Conservation (phyloP, 2,888 invertebrate species). For the Nymphalis polychloros region DNA sequence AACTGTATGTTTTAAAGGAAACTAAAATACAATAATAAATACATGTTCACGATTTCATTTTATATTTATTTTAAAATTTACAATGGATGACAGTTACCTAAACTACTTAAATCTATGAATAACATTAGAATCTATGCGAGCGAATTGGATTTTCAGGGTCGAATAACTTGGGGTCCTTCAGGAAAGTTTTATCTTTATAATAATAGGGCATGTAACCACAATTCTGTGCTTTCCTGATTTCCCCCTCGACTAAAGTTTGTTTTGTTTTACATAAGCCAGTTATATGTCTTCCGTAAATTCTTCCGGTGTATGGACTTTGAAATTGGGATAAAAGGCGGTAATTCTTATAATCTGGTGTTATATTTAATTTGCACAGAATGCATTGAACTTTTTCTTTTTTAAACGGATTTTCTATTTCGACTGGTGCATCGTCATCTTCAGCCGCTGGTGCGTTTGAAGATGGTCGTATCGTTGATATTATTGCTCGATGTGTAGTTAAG, state of each 20-base stretch:
- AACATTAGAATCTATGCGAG: constrained; percentile 86
- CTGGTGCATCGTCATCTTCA: constrained; percentile 66
- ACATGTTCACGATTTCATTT: not conserved
- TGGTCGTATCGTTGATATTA: constrained; percentile 47
- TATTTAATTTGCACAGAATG: constrained; percentile 90
- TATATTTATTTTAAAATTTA: not conserved
- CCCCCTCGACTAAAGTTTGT: constrained; percentile 87
- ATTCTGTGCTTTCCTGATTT: constrained; percentile 88
- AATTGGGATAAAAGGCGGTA: constrained; percentile 95
- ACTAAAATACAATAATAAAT: too few relatives aligned
- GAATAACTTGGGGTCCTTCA: constrained; percentile 94
- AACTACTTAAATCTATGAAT: constrained; percentile 15
- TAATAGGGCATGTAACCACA: constrained; percentile 92
- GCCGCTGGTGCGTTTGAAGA: constrained; percentile 47
- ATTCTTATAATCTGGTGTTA: constrained; percentile 95
- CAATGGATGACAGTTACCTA: constrained; percentile 2
- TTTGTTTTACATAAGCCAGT: constrained; percentile 95
- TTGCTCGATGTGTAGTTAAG: constrained; percentile 47
- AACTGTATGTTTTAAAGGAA: too few relatives aligned
- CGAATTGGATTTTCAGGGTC: constrained; percentile 92
- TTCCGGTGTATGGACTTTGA: constrained; percentile 96
- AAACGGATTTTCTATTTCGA: constrained; percentile 90
- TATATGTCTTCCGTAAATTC: constrained; percentile 94
- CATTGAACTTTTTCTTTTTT: constrained; percentile 87
- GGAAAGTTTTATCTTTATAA: constrained; percentile 89